Evolutionary conservation across 92 coral and sea anemone genomes (phyloP), one percentile per base, ranked within the genome.

Genomic region (Montipora capitata): DNA sequence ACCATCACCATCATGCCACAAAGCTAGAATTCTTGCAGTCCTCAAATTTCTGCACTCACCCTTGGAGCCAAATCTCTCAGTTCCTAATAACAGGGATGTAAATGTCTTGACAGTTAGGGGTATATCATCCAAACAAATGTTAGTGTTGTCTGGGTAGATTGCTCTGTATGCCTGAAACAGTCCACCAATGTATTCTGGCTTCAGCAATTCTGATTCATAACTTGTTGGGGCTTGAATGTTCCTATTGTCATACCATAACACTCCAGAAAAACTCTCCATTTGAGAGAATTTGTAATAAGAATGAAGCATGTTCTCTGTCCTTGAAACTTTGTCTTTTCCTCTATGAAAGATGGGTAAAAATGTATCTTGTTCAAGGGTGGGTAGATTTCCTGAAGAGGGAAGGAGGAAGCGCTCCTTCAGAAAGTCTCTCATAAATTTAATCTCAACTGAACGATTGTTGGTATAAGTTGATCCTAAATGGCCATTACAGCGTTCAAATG

Each of bases 391-490:
- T 11, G 73, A 58, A 17, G 52, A 54, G 10, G 86, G 76, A 17
- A 66, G 43, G 7, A 81, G 77, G 52, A 20, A 82, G 45, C 40
- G 66, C 40, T 58, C 45, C 40, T 51, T 74, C 38, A 40, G 0
- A 45, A 84, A 84, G 42, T 84, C 72, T 27, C 76, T 14, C 89
- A 75, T 84, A 17, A 64, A 74, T 81, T 75, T 72, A 62, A 84
- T 61, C 70, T 74, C 89, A 38, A 84, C 82, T 1, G 75, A 84
- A n/a, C 82, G 44, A 49, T 84, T 84, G 82, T 74, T 84, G 35
- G 75, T 84, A 1, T 42, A 40, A 3, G 70, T 62, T 3, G 82
- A 43, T 17, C 79, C 65, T 44, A 76, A n/a, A 14, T 57, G 65
- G 52, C 58, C 88, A 59, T 83, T 70, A 43, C 41, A 83, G 39